Conservation (phyloP, 2,113 vertebrate genomes). For the Daboia siamensis region DNA sequence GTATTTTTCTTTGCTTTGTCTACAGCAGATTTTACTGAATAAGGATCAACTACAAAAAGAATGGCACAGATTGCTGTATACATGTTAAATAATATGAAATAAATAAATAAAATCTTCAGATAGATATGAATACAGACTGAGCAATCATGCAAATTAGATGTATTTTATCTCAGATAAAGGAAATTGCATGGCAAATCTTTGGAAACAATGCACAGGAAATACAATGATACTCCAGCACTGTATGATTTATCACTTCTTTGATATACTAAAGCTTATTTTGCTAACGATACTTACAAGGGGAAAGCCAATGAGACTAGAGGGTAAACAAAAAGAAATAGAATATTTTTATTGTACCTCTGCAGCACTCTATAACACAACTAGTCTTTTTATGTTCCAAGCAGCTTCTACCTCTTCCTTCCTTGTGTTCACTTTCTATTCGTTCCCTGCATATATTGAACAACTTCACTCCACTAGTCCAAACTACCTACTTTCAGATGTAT, state of each 20-base stretch:
- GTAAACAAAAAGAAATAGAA: not conserved
- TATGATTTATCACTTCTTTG: not conserved
- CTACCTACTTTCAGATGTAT: not conserved
- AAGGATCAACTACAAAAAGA: not conserved
- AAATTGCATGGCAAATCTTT: not conserved
- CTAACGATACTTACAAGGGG: too few relatives aligned
- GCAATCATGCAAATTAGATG: not conserved
- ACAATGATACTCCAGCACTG: not conserved
- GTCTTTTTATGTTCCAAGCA: not conserved
- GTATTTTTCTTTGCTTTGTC: not conserved
- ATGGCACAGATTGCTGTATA: not conserved
- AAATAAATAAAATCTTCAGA: not conserved
- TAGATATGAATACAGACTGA: not conserved
- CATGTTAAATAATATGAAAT: not conserved
- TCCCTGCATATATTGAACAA: not conserved
- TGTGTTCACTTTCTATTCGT: not conserved
- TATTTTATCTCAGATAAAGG: not conserved
- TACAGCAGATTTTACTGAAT: rapidly evolving
- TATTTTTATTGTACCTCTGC: not conserved
- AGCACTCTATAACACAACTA: not conserved
- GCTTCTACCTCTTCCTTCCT: not conserved
- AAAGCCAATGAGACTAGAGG: not conserved
- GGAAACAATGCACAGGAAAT: not conserved
- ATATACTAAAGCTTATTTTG: not conserved
- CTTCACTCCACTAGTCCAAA: not conserved